A percentile compares a stretch with the other conserved stretches of the same genome.
These are phyloP conservation scores for Stichodactyla helianthus DNA, from an alignment of 64 coral and sea anemone genomes.

Conservation along the genomic window DNA sequence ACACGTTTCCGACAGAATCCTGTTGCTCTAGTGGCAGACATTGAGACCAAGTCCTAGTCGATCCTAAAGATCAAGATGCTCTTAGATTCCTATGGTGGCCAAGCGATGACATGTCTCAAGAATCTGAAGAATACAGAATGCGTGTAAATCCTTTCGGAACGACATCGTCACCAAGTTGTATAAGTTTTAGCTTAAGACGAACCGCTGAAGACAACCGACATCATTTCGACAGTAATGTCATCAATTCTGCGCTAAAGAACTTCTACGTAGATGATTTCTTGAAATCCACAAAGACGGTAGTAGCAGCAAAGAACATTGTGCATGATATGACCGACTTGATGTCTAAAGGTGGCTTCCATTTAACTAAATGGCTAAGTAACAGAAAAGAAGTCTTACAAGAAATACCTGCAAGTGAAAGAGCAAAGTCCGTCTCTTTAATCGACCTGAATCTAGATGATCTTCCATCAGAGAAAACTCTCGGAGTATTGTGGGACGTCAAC, in stretches of 20 bases:
- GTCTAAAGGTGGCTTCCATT: slow-evolving; percentile 10
- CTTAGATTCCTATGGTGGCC: slow-evolving; percentile 33
- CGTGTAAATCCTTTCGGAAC: slow-evolving; percentile 13
- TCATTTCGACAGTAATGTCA: background rate
- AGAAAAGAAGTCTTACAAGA: too few relatives aligned
- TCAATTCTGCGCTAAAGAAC: background rate
- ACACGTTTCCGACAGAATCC: slow-evolving; percentile 28
- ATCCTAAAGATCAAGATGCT: slow-evolving; percentile 5
- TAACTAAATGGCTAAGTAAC: slow-evolving; percentile 4
- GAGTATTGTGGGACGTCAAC: slow-evolving; percentile 13
- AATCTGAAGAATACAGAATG: slow-evolving; percentile 9
- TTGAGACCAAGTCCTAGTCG: slow-evolving; percentile 40
- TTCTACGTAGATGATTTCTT: slow-evolving; percentile 24
- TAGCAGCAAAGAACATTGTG: too few relatives aligned
- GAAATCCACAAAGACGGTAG: background rate
- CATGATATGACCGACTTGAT: too few relatives aligned
- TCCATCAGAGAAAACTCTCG: background rate
- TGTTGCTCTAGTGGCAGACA: slow-evolving; percentile 31
- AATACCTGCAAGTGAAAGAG: too few relatives aligned
- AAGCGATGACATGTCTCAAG: background rate
- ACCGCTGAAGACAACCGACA: background rate
- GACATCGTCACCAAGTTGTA: background rate
- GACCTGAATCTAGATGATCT: background rate
- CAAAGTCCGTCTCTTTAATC: too few relatives aligned
- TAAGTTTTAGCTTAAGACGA: background rate